These are phyloP conservation scores for Gerris lacustris DNA, from an alignment of 2,888 invertebrate genomes.

Conservation along the genomic window DNA sequence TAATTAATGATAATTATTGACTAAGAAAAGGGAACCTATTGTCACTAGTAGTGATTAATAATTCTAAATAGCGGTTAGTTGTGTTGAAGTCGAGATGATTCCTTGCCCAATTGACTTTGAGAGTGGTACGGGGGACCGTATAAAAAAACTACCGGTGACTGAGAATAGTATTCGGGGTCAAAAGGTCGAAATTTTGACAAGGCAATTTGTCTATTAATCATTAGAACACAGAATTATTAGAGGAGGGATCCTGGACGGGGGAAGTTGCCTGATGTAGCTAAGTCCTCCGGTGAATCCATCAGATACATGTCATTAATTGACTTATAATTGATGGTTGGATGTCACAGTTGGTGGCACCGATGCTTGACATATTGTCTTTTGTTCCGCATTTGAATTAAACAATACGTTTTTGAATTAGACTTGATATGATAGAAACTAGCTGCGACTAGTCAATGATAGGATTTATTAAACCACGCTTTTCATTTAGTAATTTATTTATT, in stretches of 20 bases:
- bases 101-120: too few species aligned
- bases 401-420: too few species aligned
- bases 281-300: too few species aligned
- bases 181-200: background rate
- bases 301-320: background rate
- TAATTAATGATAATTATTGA: background rate
- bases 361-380: background rate
- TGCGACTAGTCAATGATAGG: too few species aligned
- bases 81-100: too few species aligned
- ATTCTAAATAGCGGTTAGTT: background rate
- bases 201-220: conserved; percentile 5
- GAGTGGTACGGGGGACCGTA: too few species aligned
- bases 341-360: background rate
- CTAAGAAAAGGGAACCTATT: background rate
- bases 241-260: too few species aligned
- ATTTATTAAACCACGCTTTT: too few species aligned
- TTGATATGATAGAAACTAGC: too few species aligned
- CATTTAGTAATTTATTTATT: too few species aligned
- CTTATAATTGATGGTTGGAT: background rate
- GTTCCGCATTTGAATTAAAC: too few species aligned
- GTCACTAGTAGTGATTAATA: background rate
- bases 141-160: background rate
- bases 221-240: background rate
- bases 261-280: too few species aligned
- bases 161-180: background rate